Evolutionary conservation across 2,113 vertebrate species (phyloP), one percentile per base, ranked within the genome.

Genomic region (Misgurnus anguillicaudatus): DNA sequence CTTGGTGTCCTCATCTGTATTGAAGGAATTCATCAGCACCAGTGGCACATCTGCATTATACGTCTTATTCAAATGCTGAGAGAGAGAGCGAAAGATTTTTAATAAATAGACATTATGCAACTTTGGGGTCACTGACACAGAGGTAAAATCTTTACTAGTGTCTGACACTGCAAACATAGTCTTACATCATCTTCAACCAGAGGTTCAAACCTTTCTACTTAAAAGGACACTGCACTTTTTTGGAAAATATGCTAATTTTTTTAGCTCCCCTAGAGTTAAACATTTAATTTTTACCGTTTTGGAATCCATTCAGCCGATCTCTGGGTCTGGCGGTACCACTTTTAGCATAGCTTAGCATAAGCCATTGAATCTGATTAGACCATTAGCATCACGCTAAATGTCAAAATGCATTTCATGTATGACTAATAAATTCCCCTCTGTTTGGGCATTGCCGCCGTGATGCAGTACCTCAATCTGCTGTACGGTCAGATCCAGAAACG

Each of bases 11-110:
- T 99, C 97, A 2, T 98, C 95, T 0, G 97, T 99, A 89, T 99
- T 99, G 92, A 99, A 99, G 85, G 96, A 98, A 85, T 99, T 99
- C 97, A 99, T 99, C 77, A 99, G 93, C 68, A 99, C 97, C 4
- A 99, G 94, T 65, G 96, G 96, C 80, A 99, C 97, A 24, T 97
- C 92, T 0, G 96, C 90, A 68, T 95, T 92, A 70, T 94, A 98
- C 4, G 91, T 95, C 90, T 95, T 98, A 88, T 99, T 99, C 84
- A 99, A 92, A 83, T 99, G 95, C 97, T 99, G 83, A 76, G 31
- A 64, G 60, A 64, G 14, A 64, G 21, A 64, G n/a, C n/a, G 21
- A 64, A 17, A 9, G 16, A 11, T 45, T 9, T 45, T 45, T 45
- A 45, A 10, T 10, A 7, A 13, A 19, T 8, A 67, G 57, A 39